Base-by-base conservation (phyloP, 2,113 vertebrate genomes). In the Cettia cetti region DNA sequence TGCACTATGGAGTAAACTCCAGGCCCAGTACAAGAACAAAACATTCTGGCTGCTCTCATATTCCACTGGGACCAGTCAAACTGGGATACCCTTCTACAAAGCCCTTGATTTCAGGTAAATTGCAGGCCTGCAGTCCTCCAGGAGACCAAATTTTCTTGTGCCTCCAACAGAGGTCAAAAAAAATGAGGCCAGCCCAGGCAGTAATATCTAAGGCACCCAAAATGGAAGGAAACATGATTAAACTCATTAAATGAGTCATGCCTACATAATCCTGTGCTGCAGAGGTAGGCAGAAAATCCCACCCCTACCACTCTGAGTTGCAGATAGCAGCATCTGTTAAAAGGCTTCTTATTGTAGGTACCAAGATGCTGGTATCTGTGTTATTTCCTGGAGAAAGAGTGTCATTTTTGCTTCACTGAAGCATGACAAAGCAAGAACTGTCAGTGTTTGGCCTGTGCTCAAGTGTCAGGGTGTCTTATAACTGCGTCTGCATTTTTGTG, bases 401-500 rank as follows among this genome's bases (percentile, higher is more conserved):
- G 65, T 72, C 19, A 64, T 68, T 94, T 89, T 92, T 92, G 44
- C 85, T 93, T 93, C 82, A 89, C 13, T 86, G 93, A 94, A 94
- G 82, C 88, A 71, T 68, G 82, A 89, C 92, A 86, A 81, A 92
- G 80, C 90, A 93, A 64, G 76, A 95, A 78, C 4, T 3, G 82
- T 65, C 88, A 90, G 86, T 89, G 57, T 83, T 68, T 86, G 86
- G 76, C 88, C 57, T 78, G 53, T 0, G 0, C 68, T 56, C 82
- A 86, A 92, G 79, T 92, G 79, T 94, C 95, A 70, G 66, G 52
- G 26, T 78, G 64, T 68, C 92, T 93, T 88, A 28, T 5, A 94
- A 71, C 37, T 44, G 40, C 31, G 28, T 52, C 31, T 71, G 52
- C 17, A 26, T 92, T 94, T 94, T 78, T 42, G 2, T 75, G n/a